These are phyloP conservation scores for Zosterops japonicus DNA, from an alignment of 2,113 vertebrate species.

Conservation along the genomic window DNA sequence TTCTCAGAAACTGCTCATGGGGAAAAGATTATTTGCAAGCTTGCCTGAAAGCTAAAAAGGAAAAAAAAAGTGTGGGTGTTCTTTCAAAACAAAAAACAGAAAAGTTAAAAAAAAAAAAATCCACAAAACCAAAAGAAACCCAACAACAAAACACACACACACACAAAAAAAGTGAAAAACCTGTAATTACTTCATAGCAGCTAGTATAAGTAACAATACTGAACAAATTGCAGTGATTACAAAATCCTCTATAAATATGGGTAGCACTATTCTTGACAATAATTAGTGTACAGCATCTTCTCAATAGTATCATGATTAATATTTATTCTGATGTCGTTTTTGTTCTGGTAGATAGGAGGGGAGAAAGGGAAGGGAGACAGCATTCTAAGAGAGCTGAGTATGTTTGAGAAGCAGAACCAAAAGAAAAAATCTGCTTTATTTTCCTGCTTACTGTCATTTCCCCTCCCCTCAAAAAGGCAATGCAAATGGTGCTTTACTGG, in stretches of 20 bases:
- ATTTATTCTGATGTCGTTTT: constrained; percentile 50
- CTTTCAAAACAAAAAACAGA: background rate
- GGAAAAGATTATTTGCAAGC: background rate
- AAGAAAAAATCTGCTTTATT: constrained; percentile 59
- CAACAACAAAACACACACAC: background rate
- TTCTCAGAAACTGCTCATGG: background rate
- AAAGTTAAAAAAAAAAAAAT: background rate
- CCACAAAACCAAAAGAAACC: too few species aligned
- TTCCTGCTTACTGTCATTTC: constrained; percentile 59
- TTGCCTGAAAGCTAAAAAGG: background rate
- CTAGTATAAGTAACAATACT: constrained; percentile 57
- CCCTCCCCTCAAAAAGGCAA: constrained; percentile 47
- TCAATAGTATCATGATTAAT: constrained; percentile 47
- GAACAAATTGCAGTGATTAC: constrained; percentile 67
- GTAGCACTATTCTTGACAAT: constrained; percentile 46
- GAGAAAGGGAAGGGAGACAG: background rate
- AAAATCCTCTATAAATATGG: constrained; percentile 56
- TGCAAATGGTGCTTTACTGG: constrained; percentile 71
- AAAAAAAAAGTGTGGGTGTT: background rate
- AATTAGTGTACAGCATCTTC: constrained; percentile 44
- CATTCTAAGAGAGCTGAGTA: background rate
- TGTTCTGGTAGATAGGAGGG: constrained; percentile 4
- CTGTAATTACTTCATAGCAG: constrained; percentile 57
- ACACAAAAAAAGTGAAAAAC: background rate
- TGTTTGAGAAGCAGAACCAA: constrained; percentile 31